Evolutionary conservation across 2,797 vertebrate genomes (phyloP).

Genomic region (Megalops cyprinoides): DNA sequence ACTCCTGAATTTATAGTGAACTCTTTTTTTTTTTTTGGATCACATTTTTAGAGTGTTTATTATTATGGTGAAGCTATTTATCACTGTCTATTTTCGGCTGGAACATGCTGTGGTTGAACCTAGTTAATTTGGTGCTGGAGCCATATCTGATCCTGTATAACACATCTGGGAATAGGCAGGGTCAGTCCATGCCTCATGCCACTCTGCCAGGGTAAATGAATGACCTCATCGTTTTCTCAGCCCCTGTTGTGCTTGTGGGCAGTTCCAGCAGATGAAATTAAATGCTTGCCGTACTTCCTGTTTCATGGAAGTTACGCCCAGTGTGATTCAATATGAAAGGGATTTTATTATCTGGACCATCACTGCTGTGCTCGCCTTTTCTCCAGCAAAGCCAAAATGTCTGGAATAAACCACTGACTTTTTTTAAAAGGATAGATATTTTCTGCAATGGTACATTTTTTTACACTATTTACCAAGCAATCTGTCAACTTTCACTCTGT

Average conservation of each 20-base stretch:
- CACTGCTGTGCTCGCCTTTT: background rate
- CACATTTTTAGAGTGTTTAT: background rate
- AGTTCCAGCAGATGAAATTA: conserved; percentile 15
- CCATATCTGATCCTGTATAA: background rate
- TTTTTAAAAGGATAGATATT: background rate
- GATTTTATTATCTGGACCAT: background rate
- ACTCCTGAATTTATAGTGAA: background rate
- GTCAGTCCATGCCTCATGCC: conserved; percentile 22
- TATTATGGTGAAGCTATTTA: background rate
- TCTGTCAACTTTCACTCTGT: background rate
- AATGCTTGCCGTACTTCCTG: background rate
- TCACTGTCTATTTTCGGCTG: background rate
- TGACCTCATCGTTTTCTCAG: conserved; percentile 60
- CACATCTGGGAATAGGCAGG: background rate
- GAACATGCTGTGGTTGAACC: background rate
- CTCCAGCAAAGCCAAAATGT: background rate
- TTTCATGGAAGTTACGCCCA: background rate
- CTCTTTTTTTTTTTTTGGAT: background rate
- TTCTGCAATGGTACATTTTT: background rate
- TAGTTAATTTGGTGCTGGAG: background rate
- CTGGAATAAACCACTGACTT: background rate
- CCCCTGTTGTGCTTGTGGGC: conserved; percentile 47
- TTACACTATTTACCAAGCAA: too few relatives aligned
- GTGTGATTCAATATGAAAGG: background rate
- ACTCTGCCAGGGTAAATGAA: conserved; percentile 45